phyloP scores from a whole-genome alignment of 1,140 invertebrate species.

The Aphelenchoides avenae region DNA sequence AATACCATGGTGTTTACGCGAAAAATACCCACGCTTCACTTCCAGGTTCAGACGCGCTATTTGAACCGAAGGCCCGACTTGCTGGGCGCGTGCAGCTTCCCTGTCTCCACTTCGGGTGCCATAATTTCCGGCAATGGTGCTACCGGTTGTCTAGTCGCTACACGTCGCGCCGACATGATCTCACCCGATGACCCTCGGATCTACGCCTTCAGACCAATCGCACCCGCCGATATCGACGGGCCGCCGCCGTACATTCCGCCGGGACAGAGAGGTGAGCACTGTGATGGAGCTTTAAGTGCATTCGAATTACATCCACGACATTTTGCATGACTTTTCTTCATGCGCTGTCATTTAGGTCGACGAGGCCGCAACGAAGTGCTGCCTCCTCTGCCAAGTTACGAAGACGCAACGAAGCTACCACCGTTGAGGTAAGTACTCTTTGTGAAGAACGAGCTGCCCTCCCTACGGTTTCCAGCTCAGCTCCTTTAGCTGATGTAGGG shows the following conservation, averaged over 20 bases:
- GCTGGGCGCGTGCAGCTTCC: conserved; percentile 43
- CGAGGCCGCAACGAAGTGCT: conserved; percentile 40
- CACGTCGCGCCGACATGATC: conserved; percentile 39
- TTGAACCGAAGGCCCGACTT: conserved; percentile 42
- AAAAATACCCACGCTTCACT: conserved; percentile 5
- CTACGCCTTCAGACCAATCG: conserved; percentile 21
- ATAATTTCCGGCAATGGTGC: conserved; percentile 1
- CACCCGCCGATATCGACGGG: conserved; percentile 30
- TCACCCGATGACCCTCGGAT: conserved; percentile 25
- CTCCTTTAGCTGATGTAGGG: no score
- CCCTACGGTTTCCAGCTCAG: no score
- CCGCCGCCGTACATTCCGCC: conserved; percentile 50
- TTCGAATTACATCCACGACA: not conserved
- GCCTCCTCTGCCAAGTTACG: conserved; percentile 54
- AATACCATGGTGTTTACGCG: no score
- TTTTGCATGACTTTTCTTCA: not conserved
- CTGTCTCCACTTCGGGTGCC: conserved; percentile 3
- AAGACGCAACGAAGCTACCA: conserved; percentile 56
- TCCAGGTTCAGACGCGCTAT: conserved; percentile 39
- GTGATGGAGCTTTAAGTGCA: conserved; percentile 5
- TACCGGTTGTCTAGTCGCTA: conserved; percentile 21
- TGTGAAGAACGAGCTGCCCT: no score
- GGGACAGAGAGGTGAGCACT: conserved; percentile 20
- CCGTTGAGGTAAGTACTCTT: conserved; percentile 45
- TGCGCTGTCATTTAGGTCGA: conserved; percentile 5